Conservation (phyloP, 30 jellyfish, hydroid and myxozoan species). For the Hydractinia symbiolongicarpus region DNA sequence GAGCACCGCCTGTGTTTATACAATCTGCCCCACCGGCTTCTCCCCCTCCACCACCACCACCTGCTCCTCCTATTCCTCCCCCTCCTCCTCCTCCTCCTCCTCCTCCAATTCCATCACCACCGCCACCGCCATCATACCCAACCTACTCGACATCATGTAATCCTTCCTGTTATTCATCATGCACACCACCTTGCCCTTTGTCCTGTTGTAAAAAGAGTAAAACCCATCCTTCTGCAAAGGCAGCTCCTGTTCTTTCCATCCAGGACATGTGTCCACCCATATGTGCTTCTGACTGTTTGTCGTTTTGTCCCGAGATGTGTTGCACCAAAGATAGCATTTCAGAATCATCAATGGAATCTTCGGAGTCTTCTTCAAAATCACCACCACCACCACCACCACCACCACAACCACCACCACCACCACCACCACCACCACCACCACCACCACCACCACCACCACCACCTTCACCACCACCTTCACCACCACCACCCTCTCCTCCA, state of each 20-base stretch:
- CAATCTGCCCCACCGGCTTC: slow-evolving; percentile 40
- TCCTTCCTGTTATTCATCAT: slow-evolving; percentile 38
- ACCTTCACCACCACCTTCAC: slow-evolving; percentile 16
- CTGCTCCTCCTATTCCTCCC: slow-evolving; percentile 37
- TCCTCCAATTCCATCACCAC: slow-evolving; percentile 43
- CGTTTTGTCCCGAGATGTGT: slow-evolving; percentile 38
- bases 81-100: slow-evolving; percentile 65
- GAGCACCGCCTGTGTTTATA: not conserved
- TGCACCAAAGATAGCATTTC: slow-evolving; percentile 7
- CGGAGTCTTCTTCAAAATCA: slow-evolving; percentile 16
- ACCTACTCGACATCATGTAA: slow-evolving; percentile 40
- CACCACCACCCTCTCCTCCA: slow-evolving; percentile 6
- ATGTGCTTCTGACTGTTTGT: slow-evolving; percentile 22
- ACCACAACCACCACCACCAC: not conserved
- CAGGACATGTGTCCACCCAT: slow-evolving; percentile 40
- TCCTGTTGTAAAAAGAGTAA: slow-evolving; percentile 25
- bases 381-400: slow-evolving; percentile 21
- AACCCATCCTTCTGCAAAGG: not conserved
- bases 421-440: slow-evolving; percentile 34
- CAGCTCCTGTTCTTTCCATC: slow-evolving; percentile 20
- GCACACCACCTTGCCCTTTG: slow-evolving; percentile 31
- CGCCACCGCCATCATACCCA: slow-evolving; percentile 70
- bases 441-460: slow-evolving; percentile 35
- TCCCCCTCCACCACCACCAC: slow-evolving; percentile 21
- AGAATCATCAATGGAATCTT: not conserved